Base-by-base conservation (phyloP, 2,888 invertebrate species). In the Aricia artaxerxes region DNA sequence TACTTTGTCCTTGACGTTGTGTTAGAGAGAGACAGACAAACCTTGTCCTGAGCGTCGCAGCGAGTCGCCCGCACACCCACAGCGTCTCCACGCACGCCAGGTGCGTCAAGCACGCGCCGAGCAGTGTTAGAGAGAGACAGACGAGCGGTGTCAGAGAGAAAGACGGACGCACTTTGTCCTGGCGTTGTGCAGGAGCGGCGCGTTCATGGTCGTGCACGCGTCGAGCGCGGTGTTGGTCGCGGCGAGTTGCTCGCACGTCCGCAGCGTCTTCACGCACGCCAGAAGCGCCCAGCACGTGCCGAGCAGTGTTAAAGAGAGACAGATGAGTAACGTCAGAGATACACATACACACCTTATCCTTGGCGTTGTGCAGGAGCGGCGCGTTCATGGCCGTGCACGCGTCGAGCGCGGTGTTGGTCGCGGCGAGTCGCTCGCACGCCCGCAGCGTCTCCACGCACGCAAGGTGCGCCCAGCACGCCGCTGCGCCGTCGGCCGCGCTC, bases 401-500 rank as follows among this genome's bases (percentile, higher is more conserved):
- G 88, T 91, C 97, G 98, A 97, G 49, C 98, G 95, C 78, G 96
- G 97, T 73, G 98, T 99, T 80, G 84, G 96, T 95, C 73, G 95
- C 95, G 80, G 95, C 88, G 4, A 95, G 88, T 64, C 93, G 94
- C 84, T 97, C 97, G 88, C 98, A 98, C 1, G 97, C 96, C 78
- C 97, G 96, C 79, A 99, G 91, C 1, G 98, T 97, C 91, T 99
- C 99, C 80, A 98, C 95, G 81, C 98, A 97, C 81, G 98, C 98
- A 0, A 99, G 95, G 87, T 98, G 98, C 80, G 98, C 97, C 99
- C 99, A 99, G 88, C 98, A 98, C 57, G 97, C 96, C 1, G 98
- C 95, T 0, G 98, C 97, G 61, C 99, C 99, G 35, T 96, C 96
- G 49, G 97, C 97, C 79, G 96, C 95, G 77, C 95, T 95, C 40